Evolutionary conservation across 2,888 invertebrate genomes (phyloP), one percentile per base, ranked within the genome.

Genomic region (Dioctria rufipes): DNA sequence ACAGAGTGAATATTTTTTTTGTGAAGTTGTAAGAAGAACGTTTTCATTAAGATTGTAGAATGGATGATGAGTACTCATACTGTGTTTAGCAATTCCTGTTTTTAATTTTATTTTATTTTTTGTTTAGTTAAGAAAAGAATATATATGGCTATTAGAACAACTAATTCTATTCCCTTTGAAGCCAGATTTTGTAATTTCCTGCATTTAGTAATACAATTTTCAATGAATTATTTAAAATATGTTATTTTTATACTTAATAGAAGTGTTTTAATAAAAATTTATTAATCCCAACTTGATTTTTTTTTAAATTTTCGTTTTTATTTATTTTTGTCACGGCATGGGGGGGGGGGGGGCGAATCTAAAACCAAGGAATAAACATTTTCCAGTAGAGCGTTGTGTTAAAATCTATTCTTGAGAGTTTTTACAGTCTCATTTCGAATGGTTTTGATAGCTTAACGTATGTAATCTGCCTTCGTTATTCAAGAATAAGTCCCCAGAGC

Each of bases 181-280:
- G 49, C n/a, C 39, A 42, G 65, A 65, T 40, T 65, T 65, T 42
- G 37, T 25, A n/a, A n/a, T n/a, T n/a, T n/a, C n/a, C n/a, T n/a
- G n/a, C n/a, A n/a, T n/a, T n/a, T n/a, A n/a, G n/a, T n/a, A 51
- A 51, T 51, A 69, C 69, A 49, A 8, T 69, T 69, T 69, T 51
- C 49, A 69, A 69, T 69, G 69, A 51, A 69, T 51, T 69, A 69
- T 73, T 73, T 73, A 73, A 54, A 73, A 73, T 73, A 73, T 73
- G 73, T 73, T 73, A 73, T 73, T 73, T 73, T 73, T 73, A 73
- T 73, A 73, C 60, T 73, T 73, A 25, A 58, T 73, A 51, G 40
- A 73, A 60, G 60, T 42, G 58, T 73, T 67, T 69, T 73, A 73
- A 73, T 73, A 73, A 73, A 73, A 39, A 43, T 40, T 61, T 73